Conservation (phyloP, 2,888 invertebrate genomes). For the Clanis bilineata region DNA sequence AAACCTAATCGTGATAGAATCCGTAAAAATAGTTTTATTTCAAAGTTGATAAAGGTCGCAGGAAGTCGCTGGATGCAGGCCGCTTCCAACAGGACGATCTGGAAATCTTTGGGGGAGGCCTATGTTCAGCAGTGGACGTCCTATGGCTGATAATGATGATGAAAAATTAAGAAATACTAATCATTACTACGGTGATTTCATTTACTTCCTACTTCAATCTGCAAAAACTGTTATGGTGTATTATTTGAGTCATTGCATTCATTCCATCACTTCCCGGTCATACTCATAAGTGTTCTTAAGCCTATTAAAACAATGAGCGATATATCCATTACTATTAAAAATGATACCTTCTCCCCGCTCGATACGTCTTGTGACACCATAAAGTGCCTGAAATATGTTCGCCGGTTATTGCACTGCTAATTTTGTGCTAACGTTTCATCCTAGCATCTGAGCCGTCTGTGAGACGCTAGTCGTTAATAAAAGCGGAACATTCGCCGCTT, state of each 20-base stretch:
- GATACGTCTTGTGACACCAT: constrained; percentile 43
- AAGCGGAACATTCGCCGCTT: constrained; percentile 41
- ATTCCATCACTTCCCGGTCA: constrained; percentile 46
- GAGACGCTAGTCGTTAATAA: constrained; percentile 40
- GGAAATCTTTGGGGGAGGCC: too few relatives aligned
- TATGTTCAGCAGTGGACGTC: too few relatives aligned
- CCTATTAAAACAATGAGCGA: constrained; percentile 46
- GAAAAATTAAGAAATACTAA: too few relatives aligned
- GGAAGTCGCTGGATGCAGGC: too few relatives aligned
- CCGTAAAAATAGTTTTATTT: too few relatives aligned
- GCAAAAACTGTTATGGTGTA: constrained; percentile 1
- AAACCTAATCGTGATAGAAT: too few relatives aligned
- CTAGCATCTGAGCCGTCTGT: constrained; percentile 46
- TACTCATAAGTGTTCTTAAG: constrained; percentile 44
- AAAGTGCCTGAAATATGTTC: constrained; percentile 59
- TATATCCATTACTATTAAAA: constrained; percentile 47
- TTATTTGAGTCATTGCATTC: constrained; percentile 36
- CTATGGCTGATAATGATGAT: too few relatives aligned
- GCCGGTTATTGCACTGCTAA: constrained; percentile 62
- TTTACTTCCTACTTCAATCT: background rate
- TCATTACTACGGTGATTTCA: too few relatives aligned
- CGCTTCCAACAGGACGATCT: too few relatives aligned
- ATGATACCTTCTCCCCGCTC: constrained; percentile 36
- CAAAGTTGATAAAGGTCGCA: too few relatives aligned
- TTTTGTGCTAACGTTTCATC: constrained; percentile 54